phyloP scores from a whole-genome alignment of 2,888 invertebrate species.

The Parascotia fuliginaria region DNA sequence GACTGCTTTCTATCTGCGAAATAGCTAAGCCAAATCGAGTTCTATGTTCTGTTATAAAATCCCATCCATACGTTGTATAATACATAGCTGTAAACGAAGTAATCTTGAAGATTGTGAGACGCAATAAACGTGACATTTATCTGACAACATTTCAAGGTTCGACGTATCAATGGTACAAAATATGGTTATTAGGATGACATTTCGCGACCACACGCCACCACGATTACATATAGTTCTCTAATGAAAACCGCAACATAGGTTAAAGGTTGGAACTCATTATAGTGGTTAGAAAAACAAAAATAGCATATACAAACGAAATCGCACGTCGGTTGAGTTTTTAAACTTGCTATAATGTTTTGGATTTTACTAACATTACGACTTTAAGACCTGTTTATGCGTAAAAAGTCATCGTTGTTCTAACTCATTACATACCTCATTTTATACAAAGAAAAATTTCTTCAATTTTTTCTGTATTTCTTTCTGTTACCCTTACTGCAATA shows the following conservation, averaged over 20 bases:
- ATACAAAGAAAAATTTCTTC: no score
- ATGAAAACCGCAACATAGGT: slow-evolving; percentile 68
- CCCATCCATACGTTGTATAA: slow-evolving; percentile 1
- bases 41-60: not conserved
- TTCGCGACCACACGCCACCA: slow-evolving; percentile 74
- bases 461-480: no score
- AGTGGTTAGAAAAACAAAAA: not conserved
- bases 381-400: no score
- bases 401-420: no score
- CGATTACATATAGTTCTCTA: slow-evolving; percentile 70
- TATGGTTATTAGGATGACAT: slow-evolving; percentile 77
- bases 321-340: no score
- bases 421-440: no score
- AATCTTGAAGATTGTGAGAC: slow-evolving; percentile 22
- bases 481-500: no score
- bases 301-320: no score
- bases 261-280: slow-evolving; percentile 28
- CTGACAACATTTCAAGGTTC: slow-evolving; percentile 66
- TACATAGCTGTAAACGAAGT: slow-evolving; percentile 14
- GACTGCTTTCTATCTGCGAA: no score
- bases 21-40: no score
- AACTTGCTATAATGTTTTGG: no score
- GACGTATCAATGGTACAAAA: slow-evolving; percentile 64
- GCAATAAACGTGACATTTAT: slow-evolving; percentile 30
- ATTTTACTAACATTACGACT: no score